Evolutionary conservation across 2,797 vertebrate species (phyloP), one percentile per base, ranked within the genome.

Genomic region (Gastrophryne carolinensis): DNA sequence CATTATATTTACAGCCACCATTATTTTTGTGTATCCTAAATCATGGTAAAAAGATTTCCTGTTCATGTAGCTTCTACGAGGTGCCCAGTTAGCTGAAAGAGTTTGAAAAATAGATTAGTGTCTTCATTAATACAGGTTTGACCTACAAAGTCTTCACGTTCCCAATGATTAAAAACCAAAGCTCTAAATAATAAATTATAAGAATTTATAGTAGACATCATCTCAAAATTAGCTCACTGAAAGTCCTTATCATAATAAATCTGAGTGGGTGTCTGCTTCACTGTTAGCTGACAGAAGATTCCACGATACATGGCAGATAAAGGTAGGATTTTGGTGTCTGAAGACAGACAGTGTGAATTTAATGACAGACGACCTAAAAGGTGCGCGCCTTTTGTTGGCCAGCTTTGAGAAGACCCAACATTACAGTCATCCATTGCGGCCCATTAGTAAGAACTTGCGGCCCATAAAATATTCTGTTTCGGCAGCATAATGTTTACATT

Each of bases 161-260:
- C 90, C 93, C 89, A 90, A 88, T 90, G 91, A 92, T 93, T 92
- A 90, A 92, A 92, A 93, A 86, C 91, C 89, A 88, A 93, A 93
- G 91, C 88, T 81, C 89, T 88, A 92, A 93, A 92, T 93, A 91
- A 92, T 93, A 90, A 92, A 95, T 95, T 93, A 94, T 91, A 89
- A 89, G 88, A 90, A 92, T 91, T 90, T 93, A 91, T 90, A 91
- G 91, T 89, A 90, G 91, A 91, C 89, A 89, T 93, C 89, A 87
- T 94, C 87, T 90, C 91, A 87, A 91, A 94, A 94, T 93, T 92
- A 92, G 88, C 89, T 91, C 87, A 89, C 89, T 87, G 87, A 92
- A 90, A 90, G 93, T 93, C 93, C 91, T 93, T 93, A 94, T 93
- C 89, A 91, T 93, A 90, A 92, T 93, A 92, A 92, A 93, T 93